Base-by-base conservation (phyloP, 2,888 invertebrate species). In the Sabatieria punctata region DNA sequence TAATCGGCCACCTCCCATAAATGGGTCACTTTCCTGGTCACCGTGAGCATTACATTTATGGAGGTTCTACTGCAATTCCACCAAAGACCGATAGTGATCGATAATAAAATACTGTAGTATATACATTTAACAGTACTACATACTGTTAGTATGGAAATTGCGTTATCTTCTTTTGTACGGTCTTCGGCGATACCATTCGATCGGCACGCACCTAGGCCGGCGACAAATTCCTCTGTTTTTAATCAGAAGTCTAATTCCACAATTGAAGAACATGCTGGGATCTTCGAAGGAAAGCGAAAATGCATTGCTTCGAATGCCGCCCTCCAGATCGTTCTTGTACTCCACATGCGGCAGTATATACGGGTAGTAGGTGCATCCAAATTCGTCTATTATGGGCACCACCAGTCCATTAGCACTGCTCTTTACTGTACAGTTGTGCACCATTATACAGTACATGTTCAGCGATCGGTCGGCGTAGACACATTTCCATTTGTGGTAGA, bases 351-450 rank as follows among this genome's bases (percentile, higher is more conserved):
- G 63, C 6, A 63, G 43, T 22, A 61, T 51, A 4, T 52, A 51
- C 2, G 63, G 61, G 38, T 53, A 61, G 21, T 55, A 43, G 11
- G 58, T 54, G 49, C 63, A 63, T 1, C 63, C 63, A 38, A 61
- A 55, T 38, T 60, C 58, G 49, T 63, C 63, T 38, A 63, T 55
- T 23, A 63, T 63, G 47, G 57, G 54, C 8, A 61, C 54, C 49
- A 53, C 36, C 13, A 8, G 8, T n/a, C n/a, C n/a, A n/a, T n/a
- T n/a, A 1, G 15, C 33, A 4, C 26, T 43, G 26, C 39, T 24
- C 13, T 36, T 15, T 18, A 24, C 59, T 13, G 57, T 57, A 47
- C 63, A 63, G 49, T 57, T 59, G 48, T 60, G 54, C 24, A 63
- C 63, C 52, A 60, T 53, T 39, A 63, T 55, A 51, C 63, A 63